Conservation (phyloP, 2,113 vertebrate species). For the Peucedramus taeniatus region DNA sequence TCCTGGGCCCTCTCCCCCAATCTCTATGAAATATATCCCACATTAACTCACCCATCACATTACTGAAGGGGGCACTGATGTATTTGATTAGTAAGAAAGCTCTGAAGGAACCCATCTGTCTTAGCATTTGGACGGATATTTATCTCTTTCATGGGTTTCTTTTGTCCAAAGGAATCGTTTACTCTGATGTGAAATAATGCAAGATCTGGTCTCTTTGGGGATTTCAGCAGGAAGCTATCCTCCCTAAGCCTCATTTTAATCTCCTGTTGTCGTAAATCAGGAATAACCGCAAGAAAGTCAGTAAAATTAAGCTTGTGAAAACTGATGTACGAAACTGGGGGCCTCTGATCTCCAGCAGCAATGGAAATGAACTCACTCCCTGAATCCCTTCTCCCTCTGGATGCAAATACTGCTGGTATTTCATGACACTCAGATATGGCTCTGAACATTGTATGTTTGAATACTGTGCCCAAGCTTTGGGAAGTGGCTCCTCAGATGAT, state of each 20-base stretch:
- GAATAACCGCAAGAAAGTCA: constrained; percentile 24
- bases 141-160: constrained; percentile 43
- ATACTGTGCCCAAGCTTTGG: background rate
- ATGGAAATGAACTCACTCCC: background rate
- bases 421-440: background rate
- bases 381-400: background rate
- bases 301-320: constrained; percentile 21
- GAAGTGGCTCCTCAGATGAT: background rate
- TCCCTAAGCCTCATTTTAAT: constrained; percentile 31
- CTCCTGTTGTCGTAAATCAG: constrained; percentile 39
- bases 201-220: constrained; percentile 7
- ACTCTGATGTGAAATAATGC: constrained; percentile 44
- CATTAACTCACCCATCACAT: background rate
- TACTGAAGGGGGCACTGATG: constrained; percentile 52
- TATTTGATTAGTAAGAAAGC: constrained; percentile 23
- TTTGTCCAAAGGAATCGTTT: constrained; percentile 34
- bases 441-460: background rate
- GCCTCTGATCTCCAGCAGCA: background rate
- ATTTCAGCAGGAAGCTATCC: constrained; percentile 28
- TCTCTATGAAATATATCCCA: background rate
- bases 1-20: background rate
- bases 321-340: background rate
- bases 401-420: background rate
- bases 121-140: constrained; percentile 11
- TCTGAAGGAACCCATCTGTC: constrained; percentile 34